These are phyloP conservation scores for Calonectris borealis DNA, from an alignment of 2,113 vertebrate genomes.

Conservation along the genomic window DNA sequence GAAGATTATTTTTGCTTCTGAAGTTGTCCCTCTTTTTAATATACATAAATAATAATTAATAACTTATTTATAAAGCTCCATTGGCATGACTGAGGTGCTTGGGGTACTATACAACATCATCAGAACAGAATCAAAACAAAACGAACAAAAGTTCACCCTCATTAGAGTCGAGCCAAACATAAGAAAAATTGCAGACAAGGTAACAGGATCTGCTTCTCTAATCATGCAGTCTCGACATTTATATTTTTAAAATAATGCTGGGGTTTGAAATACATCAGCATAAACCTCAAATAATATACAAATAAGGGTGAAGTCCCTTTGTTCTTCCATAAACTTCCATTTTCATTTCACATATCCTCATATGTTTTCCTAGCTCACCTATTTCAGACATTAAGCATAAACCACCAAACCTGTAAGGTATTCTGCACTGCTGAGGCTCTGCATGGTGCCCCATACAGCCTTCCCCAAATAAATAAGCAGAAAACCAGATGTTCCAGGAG, in stretches of 20 bases:
- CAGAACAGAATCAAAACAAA: conserved; percentile 42
- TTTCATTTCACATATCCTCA: not conserved
- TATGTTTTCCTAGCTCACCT: not conserved
- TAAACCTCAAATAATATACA: not conserved
- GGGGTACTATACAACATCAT: conserved; percentile 5
- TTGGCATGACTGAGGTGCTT: not conserved
- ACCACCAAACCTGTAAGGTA: not conserved
- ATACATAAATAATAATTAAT: conserved; percentile 16
- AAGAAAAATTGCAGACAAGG: not conserved
- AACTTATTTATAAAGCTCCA: conserved; percentile 43
- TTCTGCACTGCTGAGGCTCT: not conserved
- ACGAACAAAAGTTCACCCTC: conserved; percentile 45
- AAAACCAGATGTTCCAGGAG: not conserved
- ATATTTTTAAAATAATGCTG: not conserved
- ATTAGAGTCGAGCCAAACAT: conserved; percentile 10
- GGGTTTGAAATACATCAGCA: not conserved
- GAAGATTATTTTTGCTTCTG: conserved; percentile 40
- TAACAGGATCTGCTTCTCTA: not conserved
- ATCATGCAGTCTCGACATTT: not conserved
- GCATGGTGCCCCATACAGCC: not conserved
- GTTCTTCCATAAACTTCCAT: not conserved
- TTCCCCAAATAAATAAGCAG: not conserved
- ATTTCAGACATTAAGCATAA: not conserved
- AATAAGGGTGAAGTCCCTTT: not conserved
- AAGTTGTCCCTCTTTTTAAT: conserved; percentile 18